These are phyloP conservation scores for Leuctra nigra DNA, from an alignment of 2,888 invertebrate genomes.

Conservation along the genomic window DNA sequence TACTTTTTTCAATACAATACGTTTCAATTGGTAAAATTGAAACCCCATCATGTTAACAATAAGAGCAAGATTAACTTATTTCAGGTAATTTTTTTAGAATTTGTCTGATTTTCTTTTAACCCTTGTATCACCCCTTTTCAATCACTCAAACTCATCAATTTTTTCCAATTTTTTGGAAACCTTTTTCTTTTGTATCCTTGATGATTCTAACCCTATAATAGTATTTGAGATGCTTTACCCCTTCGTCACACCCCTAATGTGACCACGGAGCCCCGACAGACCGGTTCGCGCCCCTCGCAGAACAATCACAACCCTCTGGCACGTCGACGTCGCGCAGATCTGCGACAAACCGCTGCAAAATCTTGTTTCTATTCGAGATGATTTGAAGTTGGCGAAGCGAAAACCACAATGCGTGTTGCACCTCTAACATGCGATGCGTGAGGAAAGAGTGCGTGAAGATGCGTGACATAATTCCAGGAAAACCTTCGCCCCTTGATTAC, in stretches of 20 bases:
- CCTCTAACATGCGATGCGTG: too few species aligned
- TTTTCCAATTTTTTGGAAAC: conserved; percentile 16
- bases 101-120: conserved; percentile 1
- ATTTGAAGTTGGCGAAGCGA: conserved; percentile 13
- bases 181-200: conserved; percentile 2
- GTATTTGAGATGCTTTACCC: conserved; percentile 10
- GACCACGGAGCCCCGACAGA: conserved; percentile 1
- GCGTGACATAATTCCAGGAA: too few species aligned
- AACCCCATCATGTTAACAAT: conserved; percentile 4
- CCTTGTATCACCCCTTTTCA: conserved; percentile 5
- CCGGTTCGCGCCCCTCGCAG: background rate
- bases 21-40: conserved; percentile 2
- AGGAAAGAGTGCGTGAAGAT: too few species aligned
- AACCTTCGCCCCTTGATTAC: too few species aligned
- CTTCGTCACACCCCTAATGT: conserved; percentile 12
- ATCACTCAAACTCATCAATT: conserved; percentile 6
- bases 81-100: background rate
- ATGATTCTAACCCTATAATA: conserved; percentile 10
- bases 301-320: too few species aligned
- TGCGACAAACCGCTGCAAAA: conserved; percentile 6
- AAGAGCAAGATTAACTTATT: conserved; percentile 2
- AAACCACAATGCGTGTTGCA: conserved; percentile 12
- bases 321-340: background rate
- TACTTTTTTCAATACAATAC: background rate
- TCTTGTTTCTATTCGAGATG: conserved; percentile 7